Base-by-base conservation (phyloP, 2,113 vertebrate species). In the Cebus imitator region DNA sequence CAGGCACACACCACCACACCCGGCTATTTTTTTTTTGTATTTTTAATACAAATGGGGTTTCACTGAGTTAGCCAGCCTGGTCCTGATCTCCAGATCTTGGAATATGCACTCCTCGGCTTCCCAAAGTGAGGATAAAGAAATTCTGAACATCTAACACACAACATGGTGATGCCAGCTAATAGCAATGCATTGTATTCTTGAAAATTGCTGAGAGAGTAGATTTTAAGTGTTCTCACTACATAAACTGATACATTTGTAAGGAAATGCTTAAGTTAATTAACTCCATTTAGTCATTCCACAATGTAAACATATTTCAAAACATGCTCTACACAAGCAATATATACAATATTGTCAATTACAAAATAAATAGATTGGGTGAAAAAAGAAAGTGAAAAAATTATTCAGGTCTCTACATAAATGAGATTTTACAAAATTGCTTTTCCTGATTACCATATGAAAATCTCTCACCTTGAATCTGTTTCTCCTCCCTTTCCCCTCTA, bases 61-160 rank as follows among this genome's bases (percentile, higher is more conserved):
- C 52, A 52, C 16, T 0, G 16, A 6, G 52, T 52, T 52, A 52
- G 16, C 52, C 16, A 52, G 52, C 4, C 52, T 52, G 52, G 52
- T 52, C 52, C 17, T 16, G 4, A 52, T 52, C 52, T 52, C 52
- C 52, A 52, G 52, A 52, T 5, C 16, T 52, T 17, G 52, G 17
- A 16, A 52, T 52, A 5, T 5, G 1, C 52, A 17, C 0, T 1
- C 16, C 52, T 52, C 14, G 0, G 16, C 4, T 16, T 52, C 16
- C 5, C 52, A 52, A 52, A 52, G 52, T 17, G 52, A 45, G 23
- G 7, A 64, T 14, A 32, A 64, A 64, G 40, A 25, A 52, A 3
- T 86, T 43, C 27, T 68, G 37, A 23, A 35, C 18, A 18, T 6
- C 6, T 25, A 35, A 1, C 35, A 27, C 43, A 6, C 16, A 76